phyloP scores from a whole-genome alignment of 2,797 vertebrate genomes.

The Oreochromis mossambicus region DNA sequence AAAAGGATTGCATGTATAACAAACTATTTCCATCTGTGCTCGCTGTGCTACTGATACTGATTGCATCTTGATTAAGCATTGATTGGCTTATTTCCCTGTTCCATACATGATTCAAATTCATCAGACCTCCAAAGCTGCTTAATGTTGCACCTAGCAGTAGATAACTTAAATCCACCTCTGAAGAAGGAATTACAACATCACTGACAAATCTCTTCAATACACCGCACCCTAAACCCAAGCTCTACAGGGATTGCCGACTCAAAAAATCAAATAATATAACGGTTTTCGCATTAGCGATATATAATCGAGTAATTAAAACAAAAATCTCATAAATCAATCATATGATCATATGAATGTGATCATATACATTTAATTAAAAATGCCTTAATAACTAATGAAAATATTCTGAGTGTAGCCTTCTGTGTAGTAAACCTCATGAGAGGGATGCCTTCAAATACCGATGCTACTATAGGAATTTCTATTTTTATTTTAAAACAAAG shows the following conservation, averaged over 20 bases:
- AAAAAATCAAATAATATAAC: neutral
- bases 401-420: neutral
- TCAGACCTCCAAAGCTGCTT: neutral
- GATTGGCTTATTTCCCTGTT: neutral
- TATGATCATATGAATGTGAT: neutral
- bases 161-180: neutral
- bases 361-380: neutral
- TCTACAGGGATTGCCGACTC: neutral
- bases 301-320: neutral
- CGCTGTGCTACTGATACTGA: neutral
- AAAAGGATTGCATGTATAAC: neutral
- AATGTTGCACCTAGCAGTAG: neutral
- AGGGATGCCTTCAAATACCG: rapidly evolving
- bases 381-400: neutral
- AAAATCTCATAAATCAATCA: neutral
- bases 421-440: neutral
- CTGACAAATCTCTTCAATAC: neutral
- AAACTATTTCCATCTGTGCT: constrained; percentile 5
- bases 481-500: constrained; percentile 13
- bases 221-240: neutral
- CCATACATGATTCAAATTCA: neutral
- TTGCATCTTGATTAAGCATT: neutral
- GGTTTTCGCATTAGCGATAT: neutral
- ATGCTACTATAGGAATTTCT: neutral
- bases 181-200: neutral